Evolutionary conservation across 2,797 vertebrate genomes (phyloP), one percentile per base, ranked within the genome.

Genomic region (Myiotriccus ornatus): DNA sequence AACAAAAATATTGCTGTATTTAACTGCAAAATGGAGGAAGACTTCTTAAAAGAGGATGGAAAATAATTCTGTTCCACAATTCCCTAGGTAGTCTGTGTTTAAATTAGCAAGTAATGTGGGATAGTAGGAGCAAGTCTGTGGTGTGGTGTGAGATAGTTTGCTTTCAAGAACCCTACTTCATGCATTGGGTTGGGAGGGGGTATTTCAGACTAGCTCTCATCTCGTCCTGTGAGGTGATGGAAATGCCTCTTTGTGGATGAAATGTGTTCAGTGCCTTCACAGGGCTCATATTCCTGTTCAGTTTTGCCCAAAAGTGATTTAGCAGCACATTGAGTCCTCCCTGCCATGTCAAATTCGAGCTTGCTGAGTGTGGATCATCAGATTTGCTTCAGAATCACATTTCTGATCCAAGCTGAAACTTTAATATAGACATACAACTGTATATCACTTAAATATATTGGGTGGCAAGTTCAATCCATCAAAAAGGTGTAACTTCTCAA

Each of bases 341-440:
- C 6, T 64, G 53, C 30, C 1, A 0, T 13, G 10, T 47, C 0
- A 0, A 81, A 44, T 57, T 19, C 37, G 71, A 57, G 10, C 10
- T 57, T 80, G 37, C 10, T 63, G 59, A 32, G 16, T 24, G 43
- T 9, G 15, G 18, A 47, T 60, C 39, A 47, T 55, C 41, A 64
- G 34, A 17, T 70, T 77, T 57, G 6, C 34, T 86, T 88, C 47
- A 77, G 55, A 91, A 74, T 34, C 8, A 19, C 14, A 24, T 91
- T 85, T 90, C 25, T 80, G 21, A 60, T 70, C 23, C 35, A 80
- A 64, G 23, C 9, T 1, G 9, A 85, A 74, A 46, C 18, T 20
- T 27, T 34, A 30, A 53, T 59, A 22, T 56, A 65, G 53, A 22
- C 22, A 59, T 6, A 10, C 7, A 27, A 4, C 9, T 74, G 8